Base-by-base conservation (phyloP, 2,888 invertebrate genomes). In the Teleiodes luculella region DNA sequence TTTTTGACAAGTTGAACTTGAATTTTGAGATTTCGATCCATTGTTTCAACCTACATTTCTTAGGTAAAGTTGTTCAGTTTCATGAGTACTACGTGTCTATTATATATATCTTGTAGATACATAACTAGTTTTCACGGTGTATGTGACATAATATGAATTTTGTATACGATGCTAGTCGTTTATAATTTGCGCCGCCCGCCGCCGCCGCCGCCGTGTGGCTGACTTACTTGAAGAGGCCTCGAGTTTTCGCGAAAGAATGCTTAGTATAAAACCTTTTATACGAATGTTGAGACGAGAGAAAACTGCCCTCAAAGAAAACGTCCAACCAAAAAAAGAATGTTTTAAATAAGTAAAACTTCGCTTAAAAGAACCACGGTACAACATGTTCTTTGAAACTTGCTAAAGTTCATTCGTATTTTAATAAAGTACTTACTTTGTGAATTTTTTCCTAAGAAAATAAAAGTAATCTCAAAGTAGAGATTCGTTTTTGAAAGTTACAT, bases 381-480 rank as follows among this genome's bases (percentile, higher is more conserved):
- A 41, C 39, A 24, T 43, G 43, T 24, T 28, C 43, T 20, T 28
- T 43, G 14, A 24, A 43, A 43, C 43, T 43, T 18, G 18, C 39
- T 16, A 43, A 43, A 28, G 24, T 43, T 28, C 43, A 43, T 43
- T 43, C 43, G 43, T 13, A 43, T 43, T 43, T 43, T 18, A 41
- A 20, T 18, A 10, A 41, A 24, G 24, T 24, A 24, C 24, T 41
- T 41, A 24, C 41, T 43, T 43, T 11, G 24, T 28, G n/a, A 28
- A 18, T 8, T 18, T 20, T 11, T 41, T 24, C 18, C 11, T 18
- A 18, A 18, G 18, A 18, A 11, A 41, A 41, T 16, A 11, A 41
- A 41, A 41, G 36, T 14, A 14, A 36, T 14, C 14, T 14, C 36
- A 18, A 11, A 18, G 14, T 18, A 18, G 18, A 41, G 20, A 18